Evolutionary conservation across 2,888 invertebrate genomes (phyloP).

Genomic region (Sympetrum striolatum): DNA sequence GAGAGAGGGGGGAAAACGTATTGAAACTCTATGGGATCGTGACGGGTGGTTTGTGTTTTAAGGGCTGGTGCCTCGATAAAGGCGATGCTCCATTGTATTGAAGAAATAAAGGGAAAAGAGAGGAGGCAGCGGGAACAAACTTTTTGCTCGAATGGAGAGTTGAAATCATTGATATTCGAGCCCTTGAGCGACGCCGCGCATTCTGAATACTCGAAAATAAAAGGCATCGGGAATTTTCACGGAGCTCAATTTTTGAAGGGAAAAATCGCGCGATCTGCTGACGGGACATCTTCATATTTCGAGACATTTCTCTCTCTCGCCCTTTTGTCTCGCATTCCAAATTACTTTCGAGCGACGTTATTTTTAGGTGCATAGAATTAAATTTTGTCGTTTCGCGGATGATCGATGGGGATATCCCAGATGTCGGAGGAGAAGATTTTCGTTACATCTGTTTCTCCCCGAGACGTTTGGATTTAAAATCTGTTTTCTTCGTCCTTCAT

Average conservation of each 20-base stretch:
- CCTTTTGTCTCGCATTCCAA: too few relatives aligned
- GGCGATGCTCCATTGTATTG: slow-evolving; percentile 37
- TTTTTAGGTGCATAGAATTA: too few relatives aligned
- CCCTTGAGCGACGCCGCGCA: neutral
- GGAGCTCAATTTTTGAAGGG: neutral
- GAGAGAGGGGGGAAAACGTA: slow-evolving; percentile 1
- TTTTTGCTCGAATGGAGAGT: slow-evolving; percentile 25
- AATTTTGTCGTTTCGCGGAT: too few relatives aligned
- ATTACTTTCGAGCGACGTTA: too few relatives aligned
- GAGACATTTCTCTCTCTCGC: neutral
- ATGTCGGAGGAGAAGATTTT: too few relatives aligned
- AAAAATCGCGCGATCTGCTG: neutral
- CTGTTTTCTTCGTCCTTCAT: too few relatives aligned
- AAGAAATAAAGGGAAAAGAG: slow-evolving; percentile 22
- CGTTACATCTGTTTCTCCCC: too few relatives aligned
- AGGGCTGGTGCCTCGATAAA: slow-evolving; percentile 29
- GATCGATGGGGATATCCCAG: too few relatives aligned
- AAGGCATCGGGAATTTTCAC: slow-evolving; percentile 14
- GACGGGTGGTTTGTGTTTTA: slow-evolving; percentile 39
- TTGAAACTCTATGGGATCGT: slow-evolving; percentile 42
- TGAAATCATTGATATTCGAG: slow-evolving; percentile 43
- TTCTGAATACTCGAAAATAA: slow-evolving; percentile 24
- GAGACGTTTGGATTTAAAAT: too few relatives aligned
- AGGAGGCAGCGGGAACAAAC: neutral
- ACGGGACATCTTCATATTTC: neutral